A percentile compares a stretch with the other conserved stretches of the same genome.
phyloP scores from a whole-genome alignment of 2,797 vertebrate species.

The Naso thynnoides region DNA sequence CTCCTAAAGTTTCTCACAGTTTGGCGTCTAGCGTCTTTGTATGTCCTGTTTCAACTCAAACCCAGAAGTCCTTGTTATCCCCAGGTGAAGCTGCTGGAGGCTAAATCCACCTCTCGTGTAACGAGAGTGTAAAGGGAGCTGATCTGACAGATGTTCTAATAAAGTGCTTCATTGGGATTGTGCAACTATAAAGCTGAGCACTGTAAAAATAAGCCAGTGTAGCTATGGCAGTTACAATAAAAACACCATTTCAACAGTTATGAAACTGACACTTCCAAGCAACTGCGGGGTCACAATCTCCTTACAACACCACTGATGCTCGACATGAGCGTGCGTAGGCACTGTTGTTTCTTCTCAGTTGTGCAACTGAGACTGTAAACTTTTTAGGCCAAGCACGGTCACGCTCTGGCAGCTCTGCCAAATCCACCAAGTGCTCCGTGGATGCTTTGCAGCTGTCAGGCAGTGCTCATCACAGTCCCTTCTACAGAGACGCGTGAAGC shows the following conservation, averaged over 20 bases:
- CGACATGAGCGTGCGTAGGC: constrained; percentile 45
- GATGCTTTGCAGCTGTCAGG: constrained; percentile 65
- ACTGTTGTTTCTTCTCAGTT: constrained; percentile 45
- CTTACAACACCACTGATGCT: constrained; percentile 47
- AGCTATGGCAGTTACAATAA: constrained; percentile 24
- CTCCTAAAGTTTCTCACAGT: too few relatives aligned
- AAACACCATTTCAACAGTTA: constrained; percentile 40
- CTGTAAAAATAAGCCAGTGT: constrained; percentile 28
- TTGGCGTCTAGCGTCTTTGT: too few relatives aligned
- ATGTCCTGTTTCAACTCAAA: too few relatives aligned
- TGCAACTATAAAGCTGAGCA: constrained; percentile 17
- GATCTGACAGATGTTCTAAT: constrained; percentile 38
- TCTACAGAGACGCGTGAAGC: constrained; percentile 36
- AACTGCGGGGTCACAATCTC: constrained; percentile 12
- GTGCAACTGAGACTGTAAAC: constrained; percentile 53
- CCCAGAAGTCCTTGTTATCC: too few relatives aligned
- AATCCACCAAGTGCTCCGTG: constrained; percentile 43
- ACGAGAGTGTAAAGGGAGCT: constrained; percentile 6
- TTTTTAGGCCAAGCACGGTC: constrained; percentile 44
- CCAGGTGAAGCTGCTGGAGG: too few relatives aligned
- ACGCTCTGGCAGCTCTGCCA: constrained; percentile 39
- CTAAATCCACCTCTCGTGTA: not conserved
- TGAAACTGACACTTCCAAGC: constrained; percentile 54
- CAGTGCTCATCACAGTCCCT: constrained; percentile 51
- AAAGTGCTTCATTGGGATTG: constrained; percentile 27